phyloP scores from a whole-genome alignment of 2,888 invertebrate genomes.

The Bugula neritina region DNA sequence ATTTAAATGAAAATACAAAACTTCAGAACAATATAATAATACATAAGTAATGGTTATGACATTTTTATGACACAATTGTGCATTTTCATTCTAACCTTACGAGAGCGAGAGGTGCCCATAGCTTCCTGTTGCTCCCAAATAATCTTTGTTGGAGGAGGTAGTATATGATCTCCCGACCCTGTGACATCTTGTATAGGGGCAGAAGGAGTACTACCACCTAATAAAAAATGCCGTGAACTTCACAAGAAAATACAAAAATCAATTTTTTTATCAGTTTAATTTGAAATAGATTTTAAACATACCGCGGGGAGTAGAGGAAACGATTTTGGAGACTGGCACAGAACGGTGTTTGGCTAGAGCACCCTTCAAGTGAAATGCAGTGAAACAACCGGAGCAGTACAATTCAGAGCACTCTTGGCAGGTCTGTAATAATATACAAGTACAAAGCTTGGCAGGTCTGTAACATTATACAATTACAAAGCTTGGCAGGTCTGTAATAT shows the following conservation, averaged over 20 bases:
- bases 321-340: slow-evolving; percentile 38
- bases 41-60: too few relatives aligned
- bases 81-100: too few relatives aligned
- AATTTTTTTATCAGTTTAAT: too few relatives aligned
- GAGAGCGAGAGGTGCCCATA: too few relatives aligned
- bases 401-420: slow-evolving; percentile 52
- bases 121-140: not conserved
- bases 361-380: slow-evolving; percentile 52
- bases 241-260: too few relatives aligned
- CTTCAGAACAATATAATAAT: too few relatives aligned
- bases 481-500: too few relatives aligned
- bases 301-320: not conserved
- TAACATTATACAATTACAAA: too few relatives aligned
- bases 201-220: not conserved
- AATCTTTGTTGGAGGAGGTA: not conserved
- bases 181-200: not conserved
- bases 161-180: not conserved
- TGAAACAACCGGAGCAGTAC: slow-evolving; percentile 52
- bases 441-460: not conserved
- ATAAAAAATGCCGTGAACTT: too few relatives aligned
- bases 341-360: slow-evolving; percentile 52
- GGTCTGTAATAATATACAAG: slow-evolving; percentile 37
- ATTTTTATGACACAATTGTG: too few relatives aligned
- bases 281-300: too few relatives aligned
- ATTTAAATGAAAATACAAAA: too few relatives aligned